Percentiles rank a stretch among this genome's conserved stretches.
These are phyloP conservation scores for Fistularia commersonii DNA, from an alignment of 2,797 vertebrate genomes.

Conservation along the genomic window DNA sequence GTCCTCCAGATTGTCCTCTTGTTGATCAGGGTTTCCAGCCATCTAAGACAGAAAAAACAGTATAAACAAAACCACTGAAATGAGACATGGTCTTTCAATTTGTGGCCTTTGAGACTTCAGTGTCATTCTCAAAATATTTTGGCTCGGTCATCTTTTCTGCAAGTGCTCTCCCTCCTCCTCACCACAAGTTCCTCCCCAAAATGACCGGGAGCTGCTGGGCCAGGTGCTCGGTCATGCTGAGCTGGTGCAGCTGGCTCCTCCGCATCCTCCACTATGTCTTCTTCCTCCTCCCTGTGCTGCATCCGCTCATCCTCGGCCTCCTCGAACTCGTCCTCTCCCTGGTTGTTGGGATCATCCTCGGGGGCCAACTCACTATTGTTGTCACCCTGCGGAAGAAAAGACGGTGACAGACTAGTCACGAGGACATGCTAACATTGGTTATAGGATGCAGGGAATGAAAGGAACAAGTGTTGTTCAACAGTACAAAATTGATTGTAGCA, in stretches of 20 bases:
- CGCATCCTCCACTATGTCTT: slow-evolving; percentile 76
- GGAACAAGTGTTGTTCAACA: no score
- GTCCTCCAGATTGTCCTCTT: slow-evolving; percentile 92
- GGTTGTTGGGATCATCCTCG: slow-evolving; percentile 96
- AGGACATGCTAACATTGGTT: no score
- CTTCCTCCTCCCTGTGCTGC: slow-evolving; percentile 77
- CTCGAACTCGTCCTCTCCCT: slow-evolving; percentile 98
- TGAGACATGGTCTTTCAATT: no score
- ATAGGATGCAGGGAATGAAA: no score
- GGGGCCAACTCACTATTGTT: slow-evolving; percentile 85
- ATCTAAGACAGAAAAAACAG: slow-evolving; percentile 71
- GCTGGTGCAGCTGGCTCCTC: slow-evolving; percentile 79
- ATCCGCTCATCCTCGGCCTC: slow-evolving; percentile 88
- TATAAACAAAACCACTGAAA: neutral
- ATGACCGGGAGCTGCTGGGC: slow-evolving; percentile 68
- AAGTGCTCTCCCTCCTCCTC: slow-evolving; percentile 29
- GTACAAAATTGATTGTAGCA: no score
- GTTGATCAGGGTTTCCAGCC: slow-evolving; percentile 96
- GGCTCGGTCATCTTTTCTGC: neutral
- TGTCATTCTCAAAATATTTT: neutral
- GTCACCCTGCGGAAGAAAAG: slow-evolving; percentile 63
- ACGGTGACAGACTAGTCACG: no score
- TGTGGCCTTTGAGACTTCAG: neutral
- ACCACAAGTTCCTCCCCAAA: slow-evolving; percentile 89
- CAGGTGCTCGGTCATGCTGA: slow-evolving; percentile 66